Percentiles rank a stretch among this genome's conserved stretches.
These are phyloP conservation scores for Mallotus villosus DNA, from an alignment of 2,797 vertebrate genomes.

Conservation along the genomic window DNA sequence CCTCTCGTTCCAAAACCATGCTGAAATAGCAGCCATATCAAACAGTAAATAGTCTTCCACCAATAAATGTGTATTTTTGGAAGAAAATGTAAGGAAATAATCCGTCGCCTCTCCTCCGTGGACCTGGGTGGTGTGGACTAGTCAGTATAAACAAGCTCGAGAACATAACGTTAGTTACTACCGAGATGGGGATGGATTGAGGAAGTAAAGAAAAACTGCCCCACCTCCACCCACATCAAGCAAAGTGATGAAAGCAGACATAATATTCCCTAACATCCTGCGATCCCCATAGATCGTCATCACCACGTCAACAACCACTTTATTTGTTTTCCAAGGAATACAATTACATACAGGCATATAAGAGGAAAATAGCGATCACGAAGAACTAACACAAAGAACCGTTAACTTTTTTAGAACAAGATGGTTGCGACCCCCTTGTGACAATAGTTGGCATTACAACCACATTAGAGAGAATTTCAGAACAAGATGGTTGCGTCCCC, in stretches of 20 bases:
- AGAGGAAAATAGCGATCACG: not conserved
- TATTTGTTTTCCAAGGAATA: not conserved
- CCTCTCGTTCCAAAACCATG: conserved; percentile 95
- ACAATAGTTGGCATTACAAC: too few species aligned
- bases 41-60: conserved; percentile 13
- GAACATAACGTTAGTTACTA: conserved; percentile 29
- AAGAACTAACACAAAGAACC: not conserved
- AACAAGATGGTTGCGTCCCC: not conserved
- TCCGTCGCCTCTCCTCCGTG: conserved; percentile 2
- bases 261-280: not conserved
- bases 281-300: not conserved
- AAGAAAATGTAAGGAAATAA: conserved; percentile 21
- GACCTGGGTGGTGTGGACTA: conserved; percentile 38
- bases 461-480: too few species aligned
- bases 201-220: conserved; percentile 58
- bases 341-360: not conserved
- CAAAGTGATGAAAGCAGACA: not conserved
- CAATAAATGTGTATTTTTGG: not conserved
- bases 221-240: conserved; percentile 30
- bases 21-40: conserved; percentile 83
- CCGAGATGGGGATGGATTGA: conserved; percentile 47
- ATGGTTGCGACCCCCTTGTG: too few species aligned
- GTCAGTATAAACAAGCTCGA: conserved; percentile 6
- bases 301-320: too few species aligned
- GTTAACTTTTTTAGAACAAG: not conserved